Evolutionary conservation across 2,113 vertebrate genomes (phyloP).

Genomic region (Pelvicachromis taeniatus): DNA sequence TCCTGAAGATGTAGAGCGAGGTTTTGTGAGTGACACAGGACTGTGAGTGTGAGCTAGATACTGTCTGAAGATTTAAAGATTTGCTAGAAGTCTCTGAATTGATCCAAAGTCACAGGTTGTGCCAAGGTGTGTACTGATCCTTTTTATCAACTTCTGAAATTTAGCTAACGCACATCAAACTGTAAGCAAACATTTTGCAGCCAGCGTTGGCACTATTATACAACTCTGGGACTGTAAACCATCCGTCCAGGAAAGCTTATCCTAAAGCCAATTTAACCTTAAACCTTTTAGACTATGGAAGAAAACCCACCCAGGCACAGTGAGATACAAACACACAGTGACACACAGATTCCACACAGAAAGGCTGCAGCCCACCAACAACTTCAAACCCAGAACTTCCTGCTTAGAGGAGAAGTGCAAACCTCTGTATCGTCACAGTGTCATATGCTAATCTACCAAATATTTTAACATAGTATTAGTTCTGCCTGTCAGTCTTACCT

Average conservation of each 20-base stretch:
- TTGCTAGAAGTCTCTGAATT: neutral
- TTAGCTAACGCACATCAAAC: neutral
- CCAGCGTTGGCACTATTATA: neutral
- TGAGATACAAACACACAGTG: too few species aligned
- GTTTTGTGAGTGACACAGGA: conserved; percentile 9
- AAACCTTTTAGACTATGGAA: neutral
- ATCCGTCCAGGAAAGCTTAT: neutral
- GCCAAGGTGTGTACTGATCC: neutral
- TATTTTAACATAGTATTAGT: neutral
- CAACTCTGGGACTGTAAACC: neutral
- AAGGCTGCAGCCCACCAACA: neutral
- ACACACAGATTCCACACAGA: neutral
- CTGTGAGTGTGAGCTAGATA: neutral
- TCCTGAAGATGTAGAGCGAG: conserved; percentile 27
- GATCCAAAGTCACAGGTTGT: neutral
- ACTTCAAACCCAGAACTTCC: neutral
- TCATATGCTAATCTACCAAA: neutral
- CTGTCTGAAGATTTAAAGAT: neutral
- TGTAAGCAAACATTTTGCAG: neutral
- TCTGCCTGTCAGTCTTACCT: neutral
- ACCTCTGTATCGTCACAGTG: neutral
- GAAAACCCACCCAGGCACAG: neutral
- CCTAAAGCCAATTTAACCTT: neutral
- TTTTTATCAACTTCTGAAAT: neutral
- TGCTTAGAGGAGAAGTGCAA: neutral